A percentile compares a stretch with the other conserved stretches of the same genome.
Evolutionary conservation across 2,113 vertebrate species (phyloP).

Genomic region (Forbesichthys papilliferus): DNA sequence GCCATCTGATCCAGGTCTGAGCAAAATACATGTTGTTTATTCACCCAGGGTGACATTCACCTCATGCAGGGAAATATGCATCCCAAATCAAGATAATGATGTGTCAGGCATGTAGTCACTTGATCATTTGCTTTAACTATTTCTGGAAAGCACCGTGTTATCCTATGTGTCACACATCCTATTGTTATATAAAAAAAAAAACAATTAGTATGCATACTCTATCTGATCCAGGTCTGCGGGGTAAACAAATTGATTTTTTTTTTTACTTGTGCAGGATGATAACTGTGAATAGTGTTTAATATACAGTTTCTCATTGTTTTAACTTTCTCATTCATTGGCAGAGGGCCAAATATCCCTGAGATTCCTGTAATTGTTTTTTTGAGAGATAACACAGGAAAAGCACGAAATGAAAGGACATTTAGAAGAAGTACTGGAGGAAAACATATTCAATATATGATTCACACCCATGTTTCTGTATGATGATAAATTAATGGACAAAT

Average conservation of each 20-base stretch:
- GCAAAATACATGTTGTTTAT: too few species aligned
- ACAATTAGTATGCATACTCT: neutral
- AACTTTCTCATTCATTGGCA: conserved; percentile 50
- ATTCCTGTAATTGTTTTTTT: conserved; percentile 70
- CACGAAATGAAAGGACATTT: conserved; percentile 41
- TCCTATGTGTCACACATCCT: too few species aligned
- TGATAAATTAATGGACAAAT: too few species aligned
- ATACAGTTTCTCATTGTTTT: conserved; percentile 24
- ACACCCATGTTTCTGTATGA: too few species aligned
- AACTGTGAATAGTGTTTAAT: neutral
- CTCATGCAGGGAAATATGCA: too few species aligned
- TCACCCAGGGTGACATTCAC: too few species aligned
- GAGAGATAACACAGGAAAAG: conserved; percentile 65
- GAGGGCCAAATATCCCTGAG: conserved; percentile 28
- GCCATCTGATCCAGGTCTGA: too few species aligned
- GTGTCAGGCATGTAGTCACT: too few species aligned
- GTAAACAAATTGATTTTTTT: neutral
- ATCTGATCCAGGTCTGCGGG: neutral
- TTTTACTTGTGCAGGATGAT: neutral
- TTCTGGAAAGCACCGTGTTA: too few species aligned
- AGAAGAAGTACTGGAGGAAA: conserved; percentile 32
- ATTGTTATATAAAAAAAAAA: neutral
- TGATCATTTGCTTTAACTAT: too few species aligned
- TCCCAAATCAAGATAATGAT: too few species aligned
- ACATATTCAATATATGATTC: neutral